phyloP scores from a whole-genome alignment of 2,113 vertebrate species.

The Hipposideros armiger region DNA sequence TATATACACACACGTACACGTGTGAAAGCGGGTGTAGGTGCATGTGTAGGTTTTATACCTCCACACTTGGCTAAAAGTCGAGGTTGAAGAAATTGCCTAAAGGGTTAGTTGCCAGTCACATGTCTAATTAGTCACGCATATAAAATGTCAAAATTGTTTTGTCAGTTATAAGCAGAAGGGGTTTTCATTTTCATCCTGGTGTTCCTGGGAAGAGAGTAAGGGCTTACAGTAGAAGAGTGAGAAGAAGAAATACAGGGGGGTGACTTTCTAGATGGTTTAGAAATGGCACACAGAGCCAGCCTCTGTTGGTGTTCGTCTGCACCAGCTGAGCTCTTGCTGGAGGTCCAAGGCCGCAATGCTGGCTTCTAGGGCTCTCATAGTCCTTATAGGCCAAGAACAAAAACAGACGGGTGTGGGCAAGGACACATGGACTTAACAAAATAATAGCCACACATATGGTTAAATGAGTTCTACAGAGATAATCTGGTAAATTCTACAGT shows the following conservation, averaged over 20 bases:
- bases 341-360: neutral
- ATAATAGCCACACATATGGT: neutral
- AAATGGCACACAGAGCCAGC: neutral
- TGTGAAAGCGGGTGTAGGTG: slow-evolving; percentile 25
- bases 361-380: neutral
- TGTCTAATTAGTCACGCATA: slow-evolving; percentile 40
- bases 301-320: neutral
- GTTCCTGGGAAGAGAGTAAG: slow-evolving; percentile 3
- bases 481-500: neutral
- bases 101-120: slow-evolving; percentile 47
- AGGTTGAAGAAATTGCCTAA: slow-evolving; percentile 39
- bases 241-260: neutral
- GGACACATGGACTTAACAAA: neutral
- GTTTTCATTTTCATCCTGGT: slow-evolving; percentile 5
- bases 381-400: neutral
- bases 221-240: neutral
- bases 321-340: neutral
- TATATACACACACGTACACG: neutral
- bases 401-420: neutral
- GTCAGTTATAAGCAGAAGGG: neutral
- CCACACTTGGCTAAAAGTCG: slow-evolving; percentile 42
- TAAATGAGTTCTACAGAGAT: slow-evolving; percentile 21
- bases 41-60: slow-evolving; percentile 33
- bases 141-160: slow-evolving; percentile 46
- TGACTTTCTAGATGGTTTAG: neutral